Conservation (phyloP, 2,888 invertebrate species). For the Dryobotodes eremita region DNA sequence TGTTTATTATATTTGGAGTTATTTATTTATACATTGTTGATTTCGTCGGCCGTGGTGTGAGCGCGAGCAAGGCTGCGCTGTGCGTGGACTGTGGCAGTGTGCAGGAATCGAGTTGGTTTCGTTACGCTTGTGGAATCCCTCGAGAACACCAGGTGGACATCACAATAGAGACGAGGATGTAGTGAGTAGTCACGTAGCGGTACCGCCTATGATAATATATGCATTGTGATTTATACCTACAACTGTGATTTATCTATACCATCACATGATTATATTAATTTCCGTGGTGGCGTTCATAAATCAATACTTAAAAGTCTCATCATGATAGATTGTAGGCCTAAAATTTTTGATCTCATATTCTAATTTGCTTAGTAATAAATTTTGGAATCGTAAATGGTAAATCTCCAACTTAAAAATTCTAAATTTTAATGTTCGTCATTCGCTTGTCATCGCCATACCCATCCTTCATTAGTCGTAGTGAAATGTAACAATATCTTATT, state of each 20-base stretch:
- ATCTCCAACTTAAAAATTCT: constrained; percentile 87
- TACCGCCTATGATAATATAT: constrained; percentile 87
- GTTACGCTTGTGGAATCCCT: constrained; percentile 81
- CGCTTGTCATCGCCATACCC: constrained; percentile 82
- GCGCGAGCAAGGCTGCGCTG: constrained; percentile 59
- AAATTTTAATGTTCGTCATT: constrained; percentile 86
- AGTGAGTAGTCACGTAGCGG: constrained; percentile 85
- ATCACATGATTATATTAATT: constrained; percentile 85
- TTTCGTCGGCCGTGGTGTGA: constrained; percentile 78
- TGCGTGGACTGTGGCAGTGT: constrained; percentile 55
- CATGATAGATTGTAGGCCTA: constrained; percentile 90
- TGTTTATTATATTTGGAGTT: constrained; percentile 82
- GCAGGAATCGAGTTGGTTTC: constrained; percentile 64
- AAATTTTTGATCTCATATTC: constrained; percentile 91
- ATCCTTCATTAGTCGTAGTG: constrained; percentile 87
- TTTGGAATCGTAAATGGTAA: constrained; percentile 87
- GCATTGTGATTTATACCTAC: constrained; percentile 89
- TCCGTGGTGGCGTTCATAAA: constrained; percentile 88
- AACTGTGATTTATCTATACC: constrained; percentile 89
- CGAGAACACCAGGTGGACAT: constrained; percentile 75
- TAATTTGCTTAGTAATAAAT: constrained; percentile 90
- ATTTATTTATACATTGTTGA: constrained; percentile 83
- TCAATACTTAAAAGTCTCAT: constrained; percentile 88
- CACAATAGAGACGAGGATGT: constrained; percentile 73
- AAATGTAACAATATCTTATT: constrained; percentile 90